A percentile compares a stretch with the other conserved stretches of the same genome.
phyloP scores from a whole-genome alignment of 2,113 vertebrate genomes.

The Anguilla japonica region DNA sequence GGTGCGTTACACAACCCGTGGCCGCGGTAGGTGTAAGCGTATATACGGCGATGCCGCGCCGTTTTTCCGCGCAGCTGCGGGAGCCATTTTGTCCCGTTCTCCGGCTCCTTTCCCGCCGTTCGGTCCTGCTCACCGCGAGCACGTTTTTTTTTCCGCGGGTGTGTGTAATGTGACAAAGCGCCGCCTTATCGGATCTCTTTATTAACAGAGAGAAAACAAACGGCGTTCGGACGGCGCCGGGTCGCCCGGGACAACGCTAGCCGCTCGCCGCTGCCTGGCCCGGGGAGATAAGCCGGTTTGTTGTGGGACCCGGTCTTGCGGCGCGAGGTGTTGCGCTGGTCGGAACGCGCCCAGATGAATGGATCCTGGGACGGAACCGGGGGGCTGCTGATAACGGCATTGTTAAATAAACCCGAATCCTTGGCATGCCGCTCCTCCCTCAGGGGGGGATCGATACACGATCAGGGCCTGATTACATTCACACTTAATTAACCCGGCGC shows the following conservation, averaged over 20 bases:
- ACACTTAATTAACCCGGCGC: slow-evolving; percentile 65
- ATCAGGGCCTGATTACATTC: slow-evolving; percentile 65
- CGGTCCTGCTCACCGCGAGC: slow-evolving; percentile 51
- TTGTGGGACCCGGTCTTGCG: slow-evolving; percentile 58
- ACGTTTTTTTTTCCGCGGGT: slow-evolving; percentile 41
- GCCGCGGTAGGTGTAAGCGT: background rate
- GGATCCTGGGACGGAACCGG: slow-evolving; percentile 40
- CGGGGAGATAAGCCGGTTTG: slow-evolving; percentile 62
- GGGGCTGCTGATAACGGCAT: slow-evolving; percentile 53
- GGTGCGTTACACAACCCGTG: background rate
- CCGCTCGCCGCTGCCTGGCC: slow-evolving; percentile 62
- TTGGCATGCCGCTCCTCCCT: background rate
- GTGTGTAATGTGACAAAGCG: slow-evolving; percentile 64
- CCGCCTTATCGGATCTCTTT: slow-evolving; percentile 66
- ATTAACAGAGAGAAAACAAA: slow-evolving; percentile 64
- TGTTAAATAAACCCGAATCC: slow-evolving; percentile 57
- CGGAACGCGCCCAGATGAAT: slow-evolving; percentile 52
- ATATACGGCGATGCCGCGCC: background rate
- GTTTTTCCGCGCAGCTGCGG: background rate
- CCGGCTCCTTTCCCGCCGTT: slow-evolving; percentile 44
- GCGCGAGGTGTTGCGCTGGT: slow-evolving; percentile 38
- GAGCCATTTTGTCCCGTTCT: slow-evolving; percentile 27
- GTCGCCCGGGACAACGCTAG: slow-evolving; percentile 52
- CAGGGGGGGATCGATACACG: slow-evolving; percentile 56
- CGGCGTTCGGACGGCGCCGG: slow-evolving; percentile 51